A percentile compares a stretch with the other conserved stretches of the same genome.
These are phyloP conservation scores for Dysidea cf. avara DNA, from an alignment of 37 sponge, comb jelly and placozoan genomes.

Conservation along the genomic window DNA sequence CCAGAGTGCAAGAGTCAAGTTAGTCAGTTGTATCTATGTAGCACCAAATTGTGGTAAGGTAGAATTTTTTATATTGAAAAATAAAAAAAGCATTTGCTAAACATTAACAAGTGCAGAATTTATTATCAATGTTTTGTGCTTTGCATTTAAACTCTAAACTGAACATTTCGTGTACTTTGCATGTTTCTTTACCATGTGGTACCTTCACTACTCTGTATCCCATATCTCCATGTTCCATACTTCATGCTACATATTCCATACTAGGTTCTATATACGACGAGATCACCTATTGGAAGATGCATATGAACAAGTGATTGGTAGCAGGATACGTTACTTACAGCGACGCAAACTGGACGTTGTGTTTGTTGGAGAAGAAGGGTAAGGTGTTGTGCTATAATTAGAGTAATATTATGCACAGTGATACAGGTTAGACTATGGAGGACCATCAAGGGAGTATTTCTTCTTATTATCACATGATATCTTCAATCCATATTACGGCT, in stretches of 20 bases:
- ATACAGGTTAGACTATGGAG: constrained; percentile 84
- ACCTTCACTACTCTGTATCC: no score
- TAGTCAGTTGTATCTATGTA: no score
- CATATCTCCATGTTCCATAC: no score
- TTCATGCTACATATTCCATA: no score
- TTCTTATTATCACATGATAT: constrained; percentile 90
- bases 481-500: constrained; percentile 92
- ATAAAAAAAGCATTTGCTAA: no score
- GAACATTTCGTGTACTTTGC: no score
- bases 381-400: background rate
- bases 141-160: no score
- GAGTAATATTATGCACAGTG: background rate
- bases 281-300: constrained; percentile 83
- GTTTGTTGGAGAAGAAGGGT: constrained; percentile 88
- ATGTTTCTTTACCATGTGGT: no score
- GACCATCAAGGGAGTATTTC: constrained; percentile 92
- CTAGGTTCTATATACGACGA: constrained; percentile 79
- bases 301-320: constrained; percentile 68
- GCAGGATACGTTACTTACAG: constrained; percentile 58
- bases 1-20: constrained; percentile 66
- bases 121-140: no score
- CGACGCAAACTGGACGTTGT: constrained; percentile 73
- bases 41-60: no score
- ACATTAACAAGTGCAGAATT: no score
- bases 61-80: no score